Evolutionary conservation across 2,113 vertebrate species (phyloP).

Genomic region (Oenanthe oenanthe): DNA sequence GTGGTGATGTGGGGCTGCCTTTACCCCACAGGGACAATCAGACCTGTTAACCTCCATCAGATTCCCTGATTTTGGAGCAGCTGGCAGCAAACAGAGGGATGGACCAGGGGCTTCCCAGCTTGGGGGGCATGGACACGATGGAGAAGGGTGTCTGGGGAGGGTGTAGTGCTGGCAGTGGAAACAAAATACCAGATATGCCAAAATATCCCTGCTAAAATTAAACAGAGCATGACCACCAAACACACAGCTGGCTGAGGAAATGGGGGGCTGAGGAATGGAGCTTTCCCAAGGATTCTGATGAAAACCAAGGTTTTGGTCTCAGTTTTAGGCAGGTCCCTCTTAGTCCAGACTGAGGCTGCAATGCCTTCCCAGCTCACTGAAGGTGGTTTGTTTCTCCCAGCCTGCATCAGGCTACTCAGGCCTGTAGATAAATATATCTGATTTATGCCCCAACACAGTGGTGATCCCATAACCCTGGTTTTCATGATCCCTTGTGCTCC

Average conservation of each 20-base stretch:
- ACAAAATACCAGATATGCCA: not conserved
- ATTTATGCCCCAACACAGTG: not conserved
- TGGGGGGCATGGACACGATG: accelerated
- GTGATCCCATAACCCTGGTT: not conserved
- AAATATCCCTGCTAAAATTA: not conserved
- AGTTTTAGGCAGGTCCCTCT: not conserved
- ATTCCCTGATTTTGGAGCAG: not conserved
- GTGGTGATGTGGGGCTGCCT: not conserved
- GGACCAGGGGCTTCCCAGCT: not conserved
- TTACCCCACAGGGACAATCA: not conserved
- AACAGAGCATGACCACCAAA: accelerated
- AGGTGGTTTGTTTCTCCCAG: not conserved
- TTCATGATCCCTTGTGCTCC: not conserved
- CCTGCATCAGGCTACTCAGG: too few relatives aligned
- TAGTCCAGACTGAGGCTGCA: not conserved
- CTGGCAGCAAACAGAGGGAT: not conserved
- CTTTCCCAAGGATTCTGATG: accelerated
- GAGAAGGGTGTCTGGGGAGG: not conserved
- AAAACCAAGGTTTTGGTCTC: not conserved
- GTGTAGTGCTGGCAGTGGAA: not conserved
- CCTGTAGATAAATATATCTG: not conserved
- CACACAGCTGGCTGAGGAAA: not conserved
- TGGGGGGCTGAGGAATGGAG: not conserved
- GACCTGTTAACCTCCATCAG: not conserved
- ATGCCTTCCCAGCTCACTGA: not conserved